Evolutionary conservation across 2,888 invertebrate species (phyloP).

Genomic region (Luperina testacea): DNA sequence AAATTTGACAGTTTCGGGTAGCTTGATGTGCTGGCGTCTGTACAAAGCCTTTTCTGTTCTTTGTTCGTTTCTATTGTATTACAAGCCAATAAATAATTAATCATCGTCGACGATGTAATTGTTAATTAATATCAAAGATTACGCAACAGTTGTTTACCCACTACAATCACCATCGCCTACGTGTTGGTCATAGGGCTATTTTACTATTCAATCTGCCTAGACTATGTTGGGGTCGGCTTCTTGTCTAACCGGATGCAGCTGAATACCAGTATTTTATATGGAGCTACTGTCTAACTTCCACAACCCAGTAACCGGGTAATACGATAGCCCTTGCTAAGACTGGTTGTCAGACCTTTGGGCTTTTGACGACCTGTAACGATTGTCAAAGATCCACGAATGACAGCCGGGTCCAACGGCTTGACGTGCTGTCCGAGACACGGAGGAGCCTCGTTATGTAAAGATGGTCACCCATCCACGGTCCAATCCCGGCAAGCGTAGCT

Average conservation of each 20-base stretch:
- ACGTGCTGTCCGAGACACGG: background rate
- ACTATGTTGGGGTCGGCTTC: background rate
- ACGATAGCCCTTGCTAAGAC: background rate
- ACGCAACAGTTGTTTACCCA: slow-evolving; percentile 16
- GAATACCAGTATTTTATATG: background rate
- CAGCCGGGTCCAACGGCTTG: background rate
- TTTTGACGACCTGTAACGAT: background rate
- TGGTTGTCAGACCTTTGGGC: background rate
- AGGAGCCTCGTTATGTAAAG: background rate
- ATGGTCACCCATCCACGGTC: background rate
- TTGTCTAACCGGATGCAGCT: background rate
- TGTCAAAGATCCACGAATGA: background rate
- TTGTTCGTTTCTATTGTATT: slow-evolving; percentile 5
- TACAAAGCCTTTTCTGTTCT: background rate
- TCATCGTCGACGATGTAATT: slow-evolving; percentile 14
- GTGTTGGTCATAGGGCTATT: background rate
- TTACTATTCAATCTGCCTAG: background rate
- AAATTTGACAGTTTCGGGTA: too few species aligned
- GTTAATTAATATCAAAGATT: slow-evolving; percentile 30
- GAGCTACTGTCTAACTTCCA: background rate
- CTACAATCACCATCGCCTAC: background rate
- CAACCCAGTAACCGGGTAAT: background rate
- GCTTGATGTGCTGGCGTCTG: too few species aligned
- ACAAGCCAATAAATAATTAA: slow-evolving; percentile 8
- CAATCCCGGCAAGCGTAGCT: background rate